phyloP scores from a whole-genome alignment of 2,797 vertebrate species.

The Graptemys geographica region DNA sequence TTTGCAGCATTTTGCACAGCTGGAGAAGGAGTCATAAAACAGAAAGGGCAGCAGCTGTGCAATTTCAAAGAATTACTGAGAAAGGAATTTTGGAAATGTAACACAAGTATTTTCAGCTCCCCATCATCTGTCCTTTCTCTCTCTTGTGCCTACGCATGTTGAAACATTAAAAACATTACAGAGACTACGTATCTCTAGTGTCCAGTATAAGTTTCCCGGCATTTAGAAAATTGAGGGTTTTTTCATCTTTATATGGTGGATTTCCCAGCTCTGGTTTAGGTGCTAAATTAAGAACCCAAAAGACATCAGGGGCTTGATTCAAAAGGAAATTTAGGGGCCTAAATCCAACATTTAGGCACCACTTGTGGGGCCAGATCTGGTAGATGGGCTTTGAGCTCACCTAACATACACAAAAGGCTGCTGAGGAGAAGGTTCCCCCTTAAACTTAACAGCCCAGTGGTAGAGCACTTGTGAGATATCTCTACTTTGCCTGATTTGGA shows the following conservation, averaged over 20 bases:
- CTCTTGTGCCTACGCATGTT: constrained; percentile 5
- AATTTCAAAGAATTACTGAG: constrained; percentile 65
- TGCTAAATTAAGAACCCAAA: neutral
- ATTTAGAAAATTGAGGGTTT: neutral
- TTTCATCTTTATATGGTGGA: neutral
- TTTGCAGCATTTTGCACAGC: constrained; percentile 61
- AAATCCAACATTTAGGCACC: too few species aligned
- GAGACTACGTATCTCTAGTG: neutral
- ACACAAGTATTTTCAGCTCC: constrained; percentile 40
- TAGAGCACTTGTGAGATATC: neutral
- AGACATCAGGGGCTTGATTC: neutral
- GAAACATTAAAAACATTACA: constrained; percentile 42
- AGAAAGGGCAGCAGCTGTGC: constrained; percentile 64
- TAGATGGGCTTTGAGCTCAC: neutral
- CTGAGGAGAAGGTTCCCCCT: too few species aligned
- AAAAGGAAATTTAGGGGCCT: too few species aligned
- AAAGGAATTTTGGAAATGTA: constrained; percentile 67
- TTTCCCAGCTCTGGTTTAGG: neutral
- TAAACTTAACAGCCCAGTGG: neutral
- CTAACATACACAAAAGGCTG: neutral
- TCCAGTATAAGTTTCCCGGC: constrained; percentile 1
- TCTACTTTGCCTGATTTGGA: neutral
- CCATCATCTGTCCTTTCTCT: constrained; percentile 8
- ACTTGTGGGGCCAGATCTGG: neutral
- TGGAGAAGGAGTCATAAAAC: constrained; percentile 36